Percentiles rank a stretch among this genome's conserved stretches.
These are phyloP conservation scores for Scolopax bukidnonensis DNA, from an alignment of 2,797 vertebrate genomes.

Conservation along the genomic window DNA sequence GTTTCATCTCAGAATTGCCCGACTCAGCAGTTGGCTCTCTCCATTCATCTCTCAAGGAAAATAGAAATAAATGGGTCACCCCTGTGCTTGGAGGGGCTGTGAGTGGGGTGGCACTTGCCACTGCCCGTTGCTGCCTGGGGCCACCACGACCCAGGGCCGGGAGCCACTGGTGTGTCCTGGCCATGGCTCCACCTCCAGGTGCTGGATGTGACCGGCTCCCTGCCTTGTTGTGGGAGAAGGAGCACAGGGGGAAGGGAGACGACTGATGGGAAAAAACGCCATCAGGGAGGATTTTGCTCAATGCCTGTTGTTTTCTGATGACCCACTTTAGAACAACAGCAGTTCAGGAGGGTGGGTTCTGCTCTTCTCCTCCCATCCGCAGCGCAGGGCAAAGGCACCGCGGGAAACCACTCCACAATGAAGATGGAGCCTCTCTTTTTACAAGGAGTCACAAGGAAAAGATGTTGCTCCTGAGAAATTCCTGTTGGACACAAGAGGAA, in stretches of 20 bases:
- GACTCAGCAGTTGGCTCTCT: background rate
- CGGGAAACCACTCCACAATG: background rate
- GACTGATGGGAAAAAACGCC: background rate
- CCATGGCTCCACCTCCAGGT: rapidly evolving
- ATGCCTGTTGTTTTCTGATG: background rate
- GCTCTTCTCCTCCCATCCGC: rapidly evolving
- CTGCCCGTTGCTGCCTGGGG: background rate
- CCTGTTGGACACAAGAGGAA: background rate
- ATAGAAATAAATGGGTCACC: background rate
- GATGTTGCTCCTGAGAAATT: background rate
- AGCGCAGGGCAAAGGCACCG: background rate
- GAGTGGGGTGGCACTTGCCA: background rate
- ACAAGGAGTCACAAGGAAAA: background rate
- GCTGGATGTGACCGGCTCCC: rapidly evolving
- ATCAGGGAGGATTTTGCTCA: background rate
- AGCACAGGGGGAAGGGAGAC: background rate
- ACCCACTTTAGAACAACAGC: background rate
- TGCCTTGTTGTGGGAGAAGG: background rate
- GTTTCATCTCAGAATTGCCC: background rate
- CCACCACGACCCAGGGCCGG: rapidly evolving
- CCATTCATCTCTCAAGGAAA: background rate
- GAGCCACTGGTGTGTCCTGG: background rate
- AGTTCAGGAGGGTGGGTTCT: background rate
- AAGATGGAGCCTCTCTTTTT: background rate
- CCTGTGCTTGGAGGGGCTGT: rapidly evolving